Base-by-base conservation (phyloP, 2,888 invertebrate genomes). In the Lasioglossum villosulum region DNA sequence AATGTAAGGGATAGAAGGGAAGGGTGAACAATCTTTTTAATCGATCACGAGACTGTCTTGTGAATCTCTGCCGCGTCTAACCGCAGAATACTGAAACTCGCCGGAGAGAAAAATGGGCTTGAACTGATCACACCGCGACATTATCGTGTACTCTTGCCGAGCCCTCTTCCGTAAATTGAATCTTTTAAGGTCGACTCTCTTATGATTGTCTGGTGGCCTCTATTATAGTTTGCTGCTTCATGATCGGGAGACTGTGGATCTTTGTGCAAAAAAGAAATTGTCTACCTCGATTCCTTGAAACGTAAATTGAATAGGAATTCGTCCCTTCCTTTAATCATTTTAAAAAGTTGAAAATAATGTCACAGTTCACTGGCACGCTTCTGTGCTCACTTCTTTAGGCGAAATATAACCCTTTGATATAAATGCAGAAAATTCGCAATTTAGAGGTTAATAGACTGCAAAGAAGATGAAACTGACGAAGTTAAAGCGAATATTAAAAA, bases 51-150 rank as follows among this genome's bases (percentile, higher is more conserved):
- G 16, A 68, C 48, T 63, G n/a, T 45, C 59, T 37, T 45, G 19
- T 27, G 68, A 73, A 86, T 52, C 37, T 75, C 27, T 19, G 23
- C 37, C 66, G 71, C 56, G 59, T n/a, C 37, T 45, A 75, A 83
- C 59, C 59, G 63, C 73, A 56, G 68, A 59, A 82, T 82, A 80
- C 70, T 71, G 71, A 75, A 73, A 48, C 6, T 45, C n/a, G n/a
- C 16, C 34, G 68, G 16, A n/a, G 2, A 48, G 45, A 48, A 48
- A 68, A 8, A 37, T 63, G 30, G 2, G 16, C 16, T 19, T 63
- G 16, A 30, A 63, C 30, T 30, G 30, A 63, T 30, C 63, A 16
- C 27, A 6, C 30, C 16, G 63, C 6, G 63, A 63, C 23, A 30
- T 63, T 30, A 63, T 63, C 8, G 66, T 23, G 27, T 59, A 14